Conservation (phyloP, 2,888 invertebrate genomes). For the Gonocerus acuteangulatus region DNA sequence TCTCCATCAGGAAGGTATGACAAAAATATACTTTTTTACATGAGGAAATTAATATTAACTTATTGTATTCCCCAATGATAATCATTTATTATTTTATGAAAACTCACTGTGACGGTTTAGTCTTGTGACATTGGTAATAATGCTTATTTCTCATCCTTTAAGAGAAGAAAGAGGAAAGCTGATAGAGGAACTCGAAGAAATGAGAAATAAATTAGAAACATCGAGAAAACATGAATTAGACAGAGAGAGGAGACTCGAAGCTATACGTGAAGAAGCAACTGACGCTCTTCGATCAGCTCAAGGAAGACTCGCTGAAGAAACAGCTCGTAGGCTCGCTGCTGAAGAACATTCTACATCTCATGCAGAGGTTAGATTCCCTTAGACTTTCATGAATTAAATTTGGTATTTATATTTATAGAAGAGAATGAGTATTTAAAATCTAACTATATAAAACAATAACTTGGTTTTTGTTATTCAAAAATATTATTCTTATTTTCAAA, state of each 20-base stretch:
- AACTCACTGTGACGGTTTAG: no score
- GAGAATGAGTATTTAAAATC: background rate
- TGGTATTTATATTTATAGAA: background rate
- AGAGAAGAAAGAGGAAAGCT: slow-evolving; percentile 52
- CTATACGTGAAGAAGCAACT: slow-evolving; percentile 43
- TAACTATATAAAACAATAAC: no score
- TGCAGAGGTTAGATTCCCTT: slow-evolving; percentile 47
- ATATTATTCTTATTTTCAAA: no score
- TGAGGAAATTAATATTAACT: no score
- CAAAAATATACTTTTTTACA: no score
- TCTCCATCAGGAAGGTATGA: no score
- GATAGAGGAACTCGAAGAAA: slow-evolving; percentile 52
- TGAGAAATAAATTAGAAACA: slow-evolving; percentile 44
- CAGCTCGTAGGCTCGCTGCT: slow-evolving; percentile 42
- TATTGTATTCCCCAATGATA: no score
- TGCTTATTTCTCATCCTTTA: background rate
- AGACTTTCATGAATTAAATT: background rate
- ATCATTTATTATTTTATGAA: no score
- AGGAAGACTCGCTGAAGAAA: slow-evolving; percentile 47
- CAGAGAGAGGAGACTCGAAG: slow-evolving; percentile 44
- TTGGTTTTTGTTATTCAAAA: no score
- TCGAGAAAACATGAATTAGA: slow-evolving; percentile 46
- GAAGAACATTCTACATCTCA: slow-evolving; percentile 45
- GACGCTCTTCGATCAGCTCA: slow-evolving; percentile 46
- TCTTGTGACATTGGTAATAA: no score